phyloP scores from a whole-genome alignment of 2,888 invertebrate genomes.

The Mythimna impura region DNA sequence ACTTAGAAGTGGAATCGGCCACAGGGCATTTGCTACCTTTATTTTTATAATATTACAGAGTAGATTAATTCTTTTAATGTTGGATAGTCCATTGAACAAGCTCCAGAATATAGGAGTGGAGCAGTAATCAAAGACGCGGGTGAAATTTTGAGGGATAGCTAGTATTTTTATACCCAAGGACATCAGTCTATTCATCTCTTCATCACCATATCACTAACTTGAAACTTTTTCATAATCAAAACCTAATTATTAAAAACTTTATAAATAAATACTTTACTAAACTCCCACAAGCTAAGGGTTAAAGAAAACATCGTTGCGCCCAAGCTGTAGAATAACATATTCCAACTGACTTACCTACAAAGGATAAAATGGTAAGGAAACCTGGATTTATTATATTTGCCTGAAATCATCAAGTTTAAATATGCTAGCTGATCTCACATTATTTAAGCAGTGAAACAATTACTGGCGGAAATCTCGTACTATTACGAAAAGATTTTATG shows the following conservation, averaged over 20 bases:
- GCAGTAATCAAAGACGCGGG: too few species aligned
- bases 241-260: neutral
- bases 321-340: too few species aligned
- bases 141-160: too few species aligned
- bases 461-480: neutral
- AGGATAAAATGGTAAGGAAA: slow-evolving; percentile 1
- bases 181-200: neutral
- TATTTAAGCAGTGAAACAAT: neutral
- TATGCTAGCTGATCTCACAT: slow-evolving; percentile 11
- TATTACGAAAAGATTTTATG: neutral
- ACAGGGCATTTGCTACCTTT: too few species aligned
- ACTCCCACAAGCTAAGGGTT: neutral
- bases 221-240: neutral
- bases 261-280: too few species aligned
- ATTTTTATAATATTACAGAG: too few species aligned
- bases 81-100: too few species aligned
- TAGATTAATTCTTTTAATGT: too few species aligned
- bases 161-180: neutral
- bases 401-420: neutral
- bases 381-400: slow-evolving; percentile 11
- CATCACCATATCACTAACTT: neutral
- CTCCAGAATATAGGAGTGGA: too few species aligned
- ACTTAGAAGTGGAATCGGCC: too few species aligned
- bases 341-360: neutral
- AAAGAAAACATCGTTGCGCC: too few species aligned